Evolutionary conservation across 2,888 invertebrate genomes (phyloP).

Genomic region (Andrena bucephala): DNA sequence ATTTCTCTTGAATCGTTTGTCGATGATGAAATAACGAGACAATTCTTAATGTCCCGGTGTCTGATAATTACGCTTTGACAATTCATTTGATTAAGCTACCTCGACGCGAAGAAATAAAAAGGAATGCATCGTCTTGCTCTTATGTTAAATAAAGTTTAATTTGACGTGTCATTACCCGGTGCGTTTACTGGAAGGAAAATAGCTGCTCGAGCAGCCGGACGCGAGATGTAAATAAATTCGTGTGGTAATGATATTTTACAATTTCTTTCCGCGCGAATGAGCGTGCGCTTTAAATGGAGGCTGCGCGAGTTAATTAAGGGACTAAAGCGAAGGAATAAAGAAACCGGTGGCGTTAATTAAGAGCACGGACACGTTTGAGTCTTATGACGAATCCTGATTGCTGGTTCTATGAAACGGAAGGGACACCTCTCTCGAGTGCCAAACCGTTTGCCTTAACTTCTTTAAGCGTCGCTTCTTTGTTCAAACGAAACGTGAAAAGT

Average conservation of each 20-base stretch:
- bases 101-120: neutral
- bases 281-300: neutral
- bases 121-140: neutral
- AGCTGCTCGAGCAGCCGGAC: neutral
- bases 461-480: constrained; percentile 4
- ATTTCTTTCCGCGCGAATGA: constrained; percentile 36
- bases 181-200: neutral
- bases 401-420: constrained; percentile 18
- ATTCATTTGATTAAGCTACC: no score
- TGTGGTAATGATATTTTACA: constrained; percentile 10
- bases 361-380: constrained; percentile 49
- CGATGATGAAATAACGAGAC: no score
- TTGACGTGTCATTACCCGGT: neutral
- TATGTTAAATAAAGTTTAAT: neutral
- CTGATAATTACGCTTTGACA: no score
- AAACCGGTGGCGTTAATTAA: constrained; percentile 69
- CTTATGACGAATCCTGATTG: constrained; percentile 60
- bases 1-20: no score
- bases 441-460: neutral
- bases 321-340: constrained; percentile 49
- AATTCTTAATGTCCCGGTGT: no score
- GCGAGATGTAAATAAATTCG: constrained; percentile 29
- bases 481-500: neutral
- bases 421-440: constrained; percentile 4
- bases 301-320: constrained; percentile 67